Percentiles rank a stretch among this genome's conserved stretches.
Conservation (phyloP, 2,888 invertebrate species). For the Parascotia fuliginaria region DNA sequence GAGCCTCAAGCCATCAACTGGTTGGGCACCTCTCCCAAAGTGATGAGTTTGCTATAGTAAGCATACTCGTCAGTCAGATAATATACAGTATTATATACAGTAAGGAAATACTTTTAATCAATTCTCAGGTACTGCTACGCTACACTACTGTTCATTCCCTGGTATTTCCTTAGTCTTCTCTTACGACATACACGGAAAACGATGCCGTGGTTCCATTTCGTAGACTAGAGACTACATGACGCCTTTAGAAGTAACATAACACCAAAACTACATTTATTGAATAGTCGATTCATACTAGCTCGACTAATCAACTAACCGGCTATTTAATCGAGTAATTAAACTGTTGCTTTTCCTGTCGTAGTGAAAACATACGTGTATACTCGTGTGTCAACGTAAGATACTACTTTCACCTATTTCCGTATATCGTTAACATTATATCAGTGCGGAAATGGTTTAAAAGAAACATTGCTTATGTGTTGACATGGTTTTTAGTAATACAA, state of each 20-base stretch:
- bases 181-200: background rate
- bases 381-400: conserved; percentile 3
- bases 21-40: no score
- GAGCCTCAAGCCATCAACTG: no score
- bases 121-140: no score
- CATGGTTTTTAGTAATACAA: background rate
- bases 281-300: conserved; percentile 1
- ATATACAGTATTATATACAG: no score
- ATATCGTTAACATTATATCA: conserved; percentile 16
- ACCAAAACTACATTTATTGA: conserved; percentile 1
- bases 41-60: no score
- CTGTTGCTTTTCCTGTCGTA: conserved; percentile 21
- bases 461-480: conserved; percentile 17
- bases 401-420: conserved; percentile 32
- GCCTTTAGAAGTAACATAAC: background rate
- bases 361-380: conserved; percentile 20
- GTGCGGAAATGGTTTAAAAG: conserved; percentile 1
- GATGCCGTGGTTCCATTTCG: no score
- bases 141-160: no score
- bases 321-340: conserved; percentile 16
- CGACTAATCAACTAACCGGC: conserved; percentile 2
- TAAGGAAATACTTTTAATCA: no score
- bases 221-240: no score
- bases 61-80: no score
- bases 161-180: no score